Evolutionary conservation across 2,113 vertebrate species (phyloP).

Genomic region (Myxocyprinus asiaticus): DNA sequence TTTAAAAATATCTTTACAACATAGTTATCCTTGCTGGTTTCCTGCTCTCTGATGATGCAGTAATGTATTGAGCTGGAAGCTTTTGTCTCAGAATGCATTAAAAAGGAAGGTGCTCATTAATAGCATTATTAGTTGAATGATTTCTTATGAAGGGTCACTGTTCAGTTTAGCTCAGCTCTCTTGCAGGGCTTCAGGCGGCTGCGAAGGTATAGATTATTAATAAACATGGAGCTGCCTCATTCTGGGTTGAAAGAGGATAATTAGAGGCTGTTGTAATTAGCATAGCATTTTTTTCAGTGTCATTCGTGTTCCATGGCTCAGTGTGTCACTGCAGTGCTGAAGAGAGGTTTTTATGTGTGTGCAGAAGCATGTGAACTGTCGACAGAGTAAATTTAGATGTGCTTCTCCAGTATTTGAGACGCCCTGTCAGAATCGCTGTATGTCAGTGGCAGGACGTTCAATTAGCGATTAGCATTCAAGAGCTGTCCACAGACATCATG

Average conservation of each 20-base stretch:
- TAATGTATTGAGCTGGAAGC: too few species aligned
- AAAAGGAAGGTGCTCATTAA: too few species aligned
- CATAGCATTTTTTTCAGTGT: constrained; percentile 36
- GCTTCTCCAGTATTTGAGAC: constrained; percentile 60
- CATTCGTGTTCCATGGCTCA: too few species aligned
- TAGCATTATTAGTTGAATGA: too few species aligned
- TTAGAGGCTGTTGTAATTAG: constrained; percentile 49
- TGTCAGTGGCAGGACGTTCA: constrained; percentile 70
- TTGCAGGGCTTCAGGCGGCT: too few species aligned
- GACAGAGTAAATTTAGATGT: constrained; percentile 70
- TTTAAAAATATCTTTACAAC: too few species aligned
- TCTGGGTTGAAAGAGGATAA: constrained; percentile 51
- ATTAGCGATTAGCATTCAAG: constrained; percentile 74
- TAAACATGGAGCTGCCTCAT: constrained; percentile 27
- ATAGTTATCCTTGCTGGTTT: too few species aligned
- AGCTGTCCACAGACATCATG: constrained; percentile 37
- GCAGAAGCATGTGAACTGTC: constrained; percentile 20
- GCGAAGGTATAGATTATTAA: too few species aligned
- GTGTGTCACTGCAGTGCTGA: constrained; percentile 39
- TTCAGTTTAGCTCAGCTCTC: too few species aligned
- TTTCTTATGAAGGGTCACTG: too few species aligned
- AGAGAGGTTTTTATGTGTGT: constrained; percentile 7
- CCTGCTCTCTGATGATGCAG: too few species aligned
- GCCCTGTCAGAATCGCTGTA: constrained; percentile 73
- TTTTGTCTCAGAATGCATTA: too few species aligned